phyloP scores from a whole-genome alignment of 2,113 vertebrate genomes.

The Lasiurus borealis region DNA sequence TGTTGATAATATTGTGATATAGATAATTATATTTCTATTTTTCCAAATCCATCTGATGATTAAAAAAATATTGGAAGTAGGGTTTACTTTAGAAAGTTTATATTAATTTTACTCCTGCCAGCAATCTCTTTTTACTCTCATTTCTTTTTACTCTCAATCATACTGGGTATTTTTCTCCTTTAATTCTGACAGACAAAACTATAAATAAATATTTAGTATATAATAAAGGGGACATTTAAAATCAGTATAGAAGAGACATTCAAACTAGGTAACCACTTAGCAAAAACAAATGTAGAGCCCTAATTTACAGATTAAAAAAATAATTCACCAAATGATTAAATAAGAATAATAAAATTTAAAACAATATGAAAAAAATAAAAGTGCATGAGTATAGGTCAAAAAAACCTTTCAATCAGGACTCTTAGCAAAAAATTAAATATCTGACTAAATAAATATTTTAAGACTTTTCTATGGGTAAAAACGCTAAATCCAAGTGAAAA shows the following conservation, averaged over 20 bases:
- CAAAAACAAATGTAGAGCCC: neutral
- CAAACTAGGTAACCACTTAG: neutral
- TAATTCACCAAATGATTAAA: conserved; percentile 48
- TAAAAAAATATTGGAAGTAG: neutral
- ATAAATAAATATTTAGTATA: neutral
- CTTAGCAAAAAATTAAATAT: conserved; percentile 1
- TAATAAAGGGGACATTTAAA: neutral
- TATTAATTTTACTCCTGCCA: neutral
- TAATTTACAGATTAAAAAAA: neutral
- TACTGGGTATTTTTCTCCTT: neutral
- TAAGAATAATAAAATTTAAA: conserved; percentile 37
- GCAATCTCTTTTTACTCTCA: neutral
- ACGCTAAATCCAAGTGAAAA: neutral
- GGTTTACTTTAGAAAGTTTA: conserved; percentile 25
- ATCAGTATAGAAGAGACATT: neutral
- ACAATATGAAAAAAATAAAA: neutral
- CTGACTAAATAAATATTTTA: conserved; percentile 23
- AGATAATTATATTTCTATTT: neutral
- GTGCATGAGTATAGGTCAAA: neutral
- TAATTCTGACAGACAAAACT: neutral
- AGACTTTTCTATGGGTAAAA: neutral
- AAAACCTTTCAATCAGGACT: conserved; percentile 14
- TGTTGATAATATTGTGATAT: neutral
- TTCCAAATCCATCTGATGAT: neutral
- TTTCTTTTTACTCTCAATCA: neutral